A percentile compares a stretch with the other conserved stretches of the same genome.
phyloP scores from a whole-genome alignment of 2,113 vertebrate genomes.

The Pseudonaja textilis region DNA sequence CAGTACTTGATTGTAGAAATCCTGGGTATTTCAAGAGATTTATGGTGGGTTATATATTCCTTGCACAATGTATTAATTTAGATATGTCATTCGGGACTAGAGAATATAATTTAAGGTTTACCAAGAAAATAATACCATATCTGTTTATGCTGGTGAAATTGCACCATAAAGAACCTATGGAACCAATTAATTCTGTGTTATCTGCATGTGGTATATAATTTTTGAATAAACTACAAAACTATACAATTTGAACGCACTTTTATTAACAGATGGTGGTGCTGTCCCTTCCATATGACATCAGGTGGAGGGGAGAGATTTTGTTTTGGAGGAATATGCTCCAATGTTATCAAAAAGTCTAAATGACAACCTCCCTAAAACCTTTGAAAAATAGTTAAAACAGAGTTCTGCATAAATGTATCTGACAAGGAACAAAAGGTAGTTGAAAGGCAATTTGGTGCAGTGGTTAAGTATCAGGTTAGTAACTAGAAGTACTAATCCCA shows the following conservation, averaged over 20 bases:
- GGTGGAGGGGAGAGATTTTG: too few relatives aligned
- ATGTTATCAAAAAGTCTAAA: too few relatives aligned
- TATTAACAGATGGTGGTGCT: neutral
- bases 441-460: too few relatives aligned
- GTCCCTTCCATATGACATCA: too few relatives aligned
- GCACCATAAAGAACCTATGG: neutral
- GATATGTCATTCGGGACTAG: neutral
- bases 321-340: too few relatives aligned
- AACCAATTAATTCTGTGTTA: neutral
- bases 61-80: neutral
- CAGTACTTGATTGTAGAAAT: too few relatives aligned
- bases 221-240: neutral
- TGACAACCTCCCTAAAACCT: too few relatives aligned
- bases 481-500: too few relatives aligned
- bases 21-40: neutral
- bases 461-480: too few relatives aligned
- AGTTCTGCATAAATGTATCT: too few relatives aligned
- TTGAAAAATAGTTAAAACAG: too few relatives aligned
- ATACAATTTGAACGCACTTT: neutral
- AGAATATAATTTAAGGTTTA: neutral
- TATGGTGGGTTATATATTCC: neutral
- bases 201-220: neutral
- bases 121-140: neutral
- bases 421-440: too few relatives aligned
- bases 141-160: neutral